phyloP scores from a whole-genome alignment of 2,797 vertebrate genomes.

The Macropodus opercularis region DNA sequence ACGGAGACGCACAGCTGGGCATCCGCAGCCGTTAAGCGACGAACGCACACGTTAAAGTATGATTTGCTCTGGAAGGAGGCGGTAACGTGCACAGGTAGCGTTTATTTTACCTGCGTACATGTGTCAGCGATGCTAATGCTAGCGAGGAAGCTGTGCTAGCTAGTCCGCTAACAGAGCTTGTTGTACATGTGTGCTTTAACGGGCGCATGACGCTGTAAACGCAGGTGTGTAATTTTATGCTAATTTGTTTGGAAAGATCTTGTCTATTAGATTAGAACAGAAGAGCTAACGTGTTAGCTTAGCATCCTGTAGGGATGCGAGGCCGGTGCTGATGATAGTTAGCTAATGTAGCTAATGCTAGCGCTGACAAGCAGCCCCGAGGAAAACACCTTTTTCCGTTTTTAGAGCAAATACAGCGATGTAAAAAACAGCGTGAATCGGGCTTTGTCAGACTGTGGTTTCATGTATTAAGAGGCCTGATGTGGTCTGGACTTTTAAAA shows the following conservation, averaged over 20 bases:
- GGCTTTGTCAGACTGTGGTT: too few relatives aligned
- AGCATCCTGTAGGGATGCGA: background rate
- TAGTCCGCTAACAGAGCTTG: background rate
- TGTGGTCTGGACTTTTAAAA: too few relatives aligned
- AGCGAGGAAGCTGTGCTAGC: constrained; percentile 17
- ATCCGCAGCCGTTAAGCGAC: background rate
- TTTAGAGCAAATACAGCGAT: background rate
- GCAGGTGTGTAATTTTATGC: fast-evolving
- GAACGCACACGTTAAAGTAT: background rate
- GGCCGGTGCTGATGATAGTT: constrained; percentile 16
- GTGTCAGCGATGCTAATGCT: constrained; percentile 21
- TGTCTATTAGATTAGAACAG: background rate
- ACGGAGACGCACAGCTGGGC: background rate
- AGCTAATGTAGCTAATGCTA: constrained; percentile 6
- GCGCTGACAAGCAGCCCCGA: background rate
- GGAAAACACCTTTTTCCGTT: background rate
- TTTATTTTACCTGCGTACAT: constrained; percentile 4
- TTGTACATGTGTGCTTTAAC: background rate
- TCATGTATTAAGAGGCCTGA: too few relatives aligned
- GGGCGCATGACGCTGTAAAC: too few relatives aligned
- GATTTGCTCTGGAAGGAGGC: constrained; percentile 12
- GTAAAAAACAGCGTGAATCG: background rate
- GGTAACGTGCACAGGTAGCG: constrained; percentile 37
- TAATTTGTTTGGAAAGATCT: background rate
- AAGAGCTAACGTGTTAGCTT: background rate